Conservation (phyloP, 2,797 vertebrate genomes). For the Schizopygopsis malacanthus region DNA sequence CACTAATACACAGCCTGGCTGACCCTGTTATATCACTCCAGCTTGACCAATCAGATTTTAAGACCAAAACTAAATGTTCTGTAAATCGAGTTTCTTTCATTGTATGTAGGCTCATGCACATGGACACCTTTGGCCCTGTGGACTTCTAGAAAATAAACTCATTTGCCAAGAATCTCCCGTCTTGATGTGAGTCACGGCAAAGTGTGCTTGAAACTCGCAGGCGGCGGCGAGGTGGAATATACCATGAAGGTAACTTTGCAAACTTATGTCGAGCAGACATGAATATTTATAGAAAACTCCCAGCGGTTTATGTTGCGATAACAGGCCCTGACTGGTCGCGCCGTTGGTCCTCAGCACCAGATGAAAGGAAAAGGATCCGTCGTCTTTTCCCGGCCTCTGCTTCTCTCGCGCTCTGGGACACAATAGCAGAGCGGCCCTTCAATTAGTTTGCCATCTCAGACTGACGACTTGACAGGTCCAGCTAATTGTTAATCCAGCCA, state of each 20-base stretch:
- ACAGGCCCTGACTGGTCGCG: slow-evolving; percentile 64
- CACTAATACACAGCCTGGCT: not conserved
- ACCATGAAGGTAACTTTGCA: slow-evolving; percentile 81
- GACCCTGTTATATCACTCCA: not conserved
- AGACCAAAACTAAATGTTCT: not conserved
- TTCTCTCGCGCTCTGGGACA: slow-evolving; percentile 76
- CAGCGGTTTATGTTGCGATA: slow-evolving; percentile 66
- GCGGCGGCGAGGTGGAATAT: slow-evolving; percentile 50
- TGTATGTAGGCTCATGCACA: too few species aligned
- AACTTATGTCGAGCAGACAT: slow-evolving; percentile 73
- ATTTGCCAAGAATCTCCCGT: not conserved
- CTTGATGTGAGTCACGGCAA: slow-evolving; percentile 36
- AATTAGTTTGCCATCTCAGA: slow-evolving; percentile 93
- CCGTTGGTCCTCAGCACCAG: slow-evolving; percentile 70
- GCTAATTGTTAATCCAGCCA: slow-evolving; percentile 94
- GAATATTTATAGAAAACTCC: slow-evolving; percentile 81
- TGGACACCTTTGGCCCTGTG: not conserved
- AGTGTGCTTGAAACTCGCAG: slow-evolving; percentile 31
- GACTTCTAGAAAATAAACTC: not conserved
- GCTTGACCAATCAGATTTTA: not conserved
- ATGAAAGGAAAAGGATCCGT: slow-evolving; percentile 77
- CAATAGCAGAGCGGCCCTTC: slow-evolving; percentile 91
- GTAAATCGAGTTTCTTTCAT: too few species aligned
- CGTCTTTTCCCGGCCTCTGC: slow-evolving; percentile 54
- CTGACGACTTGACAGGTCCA: slow-evolving; percentile 92